These are phyloP conservation scores for Cotesia vestalis DNA, from an alignment of 1,140 invertebrate genomes.

Conservation along the genomic window DNA sequence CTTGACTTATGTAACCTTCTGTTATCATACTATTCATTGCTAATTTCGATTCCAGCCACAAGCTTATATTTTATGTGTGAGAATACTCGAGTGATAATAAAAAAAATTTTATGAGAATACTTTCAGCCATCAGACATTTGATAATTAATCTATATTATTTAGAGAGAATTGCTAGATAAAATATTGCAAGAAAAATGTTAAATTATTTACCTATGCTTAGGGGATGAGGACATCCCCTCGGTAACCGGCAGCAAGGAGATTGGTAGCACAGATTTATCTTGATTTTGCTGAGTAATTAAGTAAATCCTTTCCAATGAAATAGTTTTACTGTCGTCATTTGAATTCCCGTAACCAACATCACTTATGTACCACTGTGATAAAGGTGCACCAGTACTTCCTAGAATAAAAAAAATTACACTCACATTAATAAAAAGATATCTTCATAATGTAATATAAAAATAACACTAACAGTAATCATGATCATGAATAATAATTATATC, in stretches of 20 bases:
- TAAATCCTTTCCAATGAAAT: constrained; percentile 51
- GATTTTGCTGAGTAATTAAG: constrained; percentile 55
- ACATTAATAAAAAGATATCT: not conserved
- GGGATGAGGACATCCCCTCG: constrained; percentile 64
- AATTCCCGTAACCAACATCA: constrained; percentile 47
- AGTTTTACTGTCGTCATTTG: constrained; percentile 47
- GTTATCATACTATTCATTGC: too few relatives aligned
- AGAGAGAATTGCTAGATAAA: not conserved
- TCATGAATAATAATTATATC: not conserved
- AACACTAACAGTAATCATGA: not conserved
- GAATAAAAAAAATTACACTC: constrained; percentile 37
- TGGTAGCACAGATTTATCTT: constrained; percentile 51
- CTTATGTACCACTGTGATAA: constrained; percentile 47
- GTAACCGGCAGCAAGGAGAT: constrained; percentile 54
- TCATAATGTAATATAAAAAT: not conserved
- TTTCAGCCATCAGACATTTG: too few relatives aligned
- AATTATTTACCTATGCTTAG: constrained; percentile 57
- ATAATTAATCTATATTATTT: too few relatives aligned
- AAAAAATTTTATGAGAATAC: too few relatives aligned
- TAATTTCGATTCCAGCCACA: too few relatives aligned
- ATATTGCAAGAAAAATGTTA: not conserved
- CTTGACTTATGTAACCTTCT: too few relatives aligned
- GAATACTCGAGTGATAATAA: too few relatives aligned
- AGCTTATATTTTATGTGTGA: too few relatives aligned
- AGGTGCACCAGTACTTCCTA: constrained; percentile 49